Conservation (phyloP, 2,797 vertebrate species). For the Alectoris magna region DNA sequence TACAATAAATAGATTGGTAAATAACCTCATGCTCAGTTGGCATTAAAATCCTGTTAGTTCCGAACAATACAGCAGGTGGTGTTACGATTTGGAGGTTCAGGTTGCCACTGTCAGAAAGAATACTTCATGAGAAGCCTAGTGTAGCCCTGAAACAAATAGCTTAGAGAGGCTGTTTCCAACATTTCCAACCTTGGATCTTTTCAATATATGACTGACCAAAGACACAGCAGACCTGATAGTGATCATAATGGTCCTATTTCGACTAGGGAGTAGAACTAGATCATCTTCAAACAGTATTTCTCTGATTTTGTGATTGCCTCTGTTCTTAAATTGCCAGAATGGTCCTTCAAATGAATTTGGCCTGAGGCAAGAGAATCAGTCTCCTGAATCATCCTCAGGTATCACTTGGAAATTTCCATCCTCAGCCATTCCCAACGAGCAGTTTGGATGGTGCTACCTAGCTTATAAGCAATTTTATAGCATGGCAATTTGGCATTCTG, state of each 20-base stretch:
- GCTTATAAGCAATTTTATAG: background rate
- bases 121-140: background rate
- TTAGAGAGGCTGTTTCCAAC: background rate
- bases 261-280: background rate
- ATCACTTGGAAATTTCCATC: background rate
- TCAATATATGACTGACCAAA: fast-evolving
- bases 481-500: background rate
- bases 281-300: background rate
- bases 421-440: background rate
- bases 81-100: background rate
- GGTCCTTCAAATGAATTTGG: background rate
- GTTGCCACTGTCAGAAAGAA: background rate
- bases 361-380: too few relatives aligned
- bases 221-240: background rate
- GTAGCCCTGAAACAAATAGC: background rate
- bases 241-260: background rate
- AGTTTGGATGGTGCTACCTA: background rate
- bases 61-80: background rate
- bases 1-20: background rate
- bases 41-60: background rate
- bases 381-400: background rate
- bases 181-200: background rate
- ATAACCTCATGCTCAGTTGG: background rate
- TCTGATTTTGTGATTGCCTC: background rate
- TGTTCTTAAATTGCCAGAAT: background rate